A percentile compares a stretch with the other conserved stretches of the same genome.
Conservation (phyloP, 2,797 vertebrate genomes). For the Sternotherus odoratus region DNA sequence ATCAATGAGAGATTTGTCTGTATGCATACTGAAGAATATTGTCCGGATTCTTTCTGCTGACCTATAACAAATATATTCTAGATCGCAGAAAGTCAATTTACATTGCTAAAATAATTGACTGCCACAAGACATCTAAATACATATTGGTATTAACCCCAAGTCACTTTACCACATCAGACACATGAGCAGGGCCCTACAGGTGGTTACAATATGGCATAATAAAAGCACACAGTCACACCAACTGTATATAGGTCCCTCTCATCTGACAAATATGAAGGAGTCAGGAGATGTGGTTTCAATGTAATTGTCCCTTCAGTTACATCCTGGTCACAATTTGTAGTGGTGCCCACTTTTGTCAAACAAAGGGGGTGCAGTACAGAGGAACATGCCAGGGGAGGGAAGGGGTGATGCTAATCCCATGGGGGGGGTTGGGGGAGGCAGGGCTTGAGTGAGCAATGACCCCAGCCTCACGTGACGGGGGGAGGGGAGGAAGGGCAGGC, state of each 20-base stretch:
- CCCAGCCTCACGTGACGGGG: too few species aligned
- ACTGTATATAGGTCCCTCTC: not conserved
- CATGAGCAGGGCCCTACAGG: not conserved
- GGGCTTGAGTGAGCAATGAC: too few species aligned
- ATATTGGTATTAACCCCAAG: not conserved
- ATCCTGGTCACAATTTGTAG: not conserved
- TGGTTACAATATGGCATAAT: rapidly evolving
- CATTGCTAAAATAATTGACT: not conserved
- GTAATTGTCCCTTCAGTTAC: not conserved
- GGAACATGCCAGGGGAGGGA: too few species aligned
- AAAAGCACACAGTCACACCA: not conserved
- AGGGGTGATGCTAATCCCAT: too few species aligned
- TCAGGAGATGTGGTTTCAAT: not conserved
- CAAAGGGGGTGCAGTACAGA: too few species aligned
- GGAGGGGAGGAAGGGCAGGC: too few species aligned
- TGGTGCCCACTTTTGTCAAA: too few species aligned
- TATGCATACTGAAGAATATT: rapidly evolving
- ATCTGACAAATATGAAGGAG: rapidly evolving
- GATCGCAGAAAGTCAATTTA: not conserved
- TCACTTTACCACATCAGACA: not conserved
- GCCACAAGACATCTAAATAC: not conserved
- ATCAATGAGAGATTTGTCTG: rapidly evolving
- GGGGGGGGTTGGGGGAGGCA: too few species aligned
- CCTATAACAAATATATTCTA: not conserved
- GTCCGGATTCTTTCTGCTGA: not conserved